Evolutionary conservation across 2,888 invertebrate genomes (phyloP), one percentile per base, ranked within the genome.

Genomic region (Pomacea canaliculata): DNA sequence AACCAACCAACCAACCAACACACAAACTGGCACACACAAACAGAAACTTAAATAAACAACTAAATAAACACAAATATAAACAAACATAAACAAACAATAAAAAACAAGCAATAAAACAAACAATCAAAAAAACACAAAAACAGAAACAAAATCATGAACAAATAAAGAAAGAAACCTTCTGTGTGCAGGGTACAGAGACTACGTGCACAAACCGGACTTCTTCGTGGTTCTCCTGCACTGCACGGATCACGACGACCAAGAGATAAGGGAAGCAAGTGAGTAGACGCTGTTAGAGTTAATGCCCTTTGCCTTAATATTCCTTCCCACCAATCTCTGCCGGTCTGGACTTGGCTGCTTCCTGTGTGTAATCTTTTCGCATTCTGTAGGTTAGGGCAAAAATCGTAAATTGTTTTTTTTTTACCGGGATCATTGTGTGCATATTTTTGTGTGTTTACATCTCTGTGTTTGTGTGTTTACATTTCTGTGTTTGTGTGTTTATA

Each of bases 141-240:
- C 10, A 8, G 1, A 10, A 56, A 56, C 8, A 10, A 56, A 56
- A 13, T 0, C 4, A 56, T 56, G 8, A 56, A 13, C 51, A 56
- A 56, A 56, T 56, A 56, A 56, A 7, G 2, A 56, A 56, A 56
- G 4, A 10, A 13, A 16, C 51, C 66, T 23, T 75, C 23, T 70
- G 27, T 70, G 78, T 81, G 37, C 79, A 83, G 83, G 84, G 84
- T 84, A 82, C 73, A 75, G 79, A 27, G 82, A 82, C 23, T 79
- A 82, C 68, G 80, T 82, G 19, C 81, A 83, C 76, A 78, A 78
- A 56, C 82, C 82, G 7, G 80, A 82, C 49, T 82, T 83, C 77
- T 80, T 72, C 46, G 80, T 82, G 0, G 76, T 84, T 13, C 71
- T 84, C 27, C 80, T 84, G 12, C 82, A 84, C 73, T 82, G 83